Base-by-base conservation (phyloP, 2,888 invertebrate genomes). In the Thera britannica region DNA sequence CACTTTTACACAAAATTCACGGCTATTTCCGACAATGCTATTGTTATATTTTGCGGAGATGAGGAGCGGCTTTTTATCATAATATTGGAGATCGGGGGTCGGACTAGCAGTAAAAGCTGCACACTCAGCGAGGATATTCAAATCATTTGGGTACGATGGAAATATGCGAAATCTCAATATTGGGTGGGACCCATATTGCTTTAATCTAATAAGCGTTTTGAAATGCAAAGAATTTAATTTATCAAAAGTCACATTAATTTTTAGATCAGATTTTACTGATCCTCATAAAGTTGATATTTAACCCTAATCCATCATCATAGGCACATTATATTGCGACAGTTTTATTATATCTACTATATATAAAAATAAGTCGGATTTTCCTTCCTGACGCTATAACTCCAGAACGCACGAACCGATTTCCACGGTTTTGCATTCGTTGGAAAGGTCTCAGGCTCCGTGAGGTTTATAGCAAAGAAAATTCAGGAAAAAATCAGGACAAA, bases 21-120 rank as follows among this genome's bases (percentile, higher is more conserved):
- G 58, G 61, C 38, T 59, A 67, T 63, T 72, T 38, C 63, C 63
- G 58, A 73, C 73, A 77, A 75, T 79, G 76, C 76, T 78, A 79
- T 79, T 78, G 74, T 79, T 65, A 61, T 51, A 81, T 81, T 78
- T 75, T 68, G 72, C 67, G 70, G 77, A 79, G 77, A 79, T 80
- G 23, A 76, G 79, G 76, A 80, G 80, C 77, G 79, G 77, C 77
- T 78, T 79, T 81, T 86, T 84, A 83, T 84, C 83, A 86, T 85
- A 86, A 81, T 81, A 84, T 83, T 81, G 73, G 76, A 81, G 75
- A 81, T 81, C 80, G 80, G 80, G 80, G 79, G 73, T 78, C 77
- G 75, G 60, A 56, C 75, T 59, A 56, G 76, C 74, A 72, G 77
- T 76, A 74, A 80, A 82, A 82, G 71, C 80, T 80, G 80, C 80